Percentiles rank a stretch among this genome's conserved stretches.
These are phyloP conservation scores for Electrophaes corylata DNA, from an alignment of 2,888 invertebrate genomes.

Conservation along the genomic window DNA sequence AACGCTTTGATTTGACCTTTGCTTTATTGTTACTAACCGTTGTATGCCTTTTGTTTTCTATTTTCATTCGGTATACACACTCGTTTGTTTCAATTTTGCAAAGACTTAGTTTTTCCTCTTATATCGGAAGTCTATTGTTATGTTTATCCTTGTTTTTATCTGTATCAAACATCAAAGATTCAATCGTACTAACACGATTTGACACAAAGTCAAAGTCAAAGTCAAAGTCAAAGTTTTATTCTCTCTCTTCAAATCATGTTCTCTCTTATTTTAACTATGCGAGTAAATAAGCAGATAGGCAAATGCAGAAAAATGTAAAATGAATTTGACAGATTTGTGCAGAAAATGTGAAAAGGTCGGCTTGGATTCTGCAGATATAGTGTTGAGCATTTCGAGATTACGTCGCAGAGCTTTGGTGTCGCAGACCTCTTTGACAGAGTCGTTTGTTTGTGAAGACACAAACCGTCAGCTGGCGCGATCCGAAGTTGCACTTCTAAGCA, in stretches of 20 bases:
- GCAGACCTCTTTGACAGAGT: constrained; percentile 40
- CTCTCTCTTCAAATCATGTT: too few relatives aligned
- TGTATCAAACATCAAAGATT: constrained; percentile 12
- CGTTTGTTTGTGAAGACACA: constrained; percentile 53
- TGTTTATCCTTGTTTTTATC: constrained; percentile 6
- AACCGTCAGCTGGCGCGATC: constrained; percentile 54
- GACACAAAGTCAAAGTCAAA: background rate
- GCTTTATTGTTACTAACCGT: too few relatives aligned
- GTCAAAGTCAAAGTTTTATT: too few relatives aligned
- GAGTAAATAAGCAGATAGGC: constrained; percentile 13
- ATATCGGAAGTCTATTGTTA: constrained; percentile 5
- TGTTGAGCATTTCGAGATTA: constrained; percentile 35
- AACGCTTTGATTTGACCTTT: too few relatives aligned
- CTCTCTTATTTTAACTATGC: too few relatives aligned
- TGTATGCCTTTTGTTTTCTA: background rate
- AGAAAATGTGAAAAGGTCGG: constrained; percentile 15
- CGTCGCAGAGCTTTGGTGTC: constrained; percentile 28
- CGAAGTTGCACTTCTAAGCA: constrained; percentile 46
- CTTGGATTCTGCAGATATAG: constrained; percentile 15
- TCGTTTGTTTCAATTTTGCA: background rate
- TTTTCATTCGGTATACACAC: background rate
- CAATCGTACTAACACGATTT: constrained; percentile 10
- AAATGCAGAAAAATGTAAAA: constrained; percentile 16
- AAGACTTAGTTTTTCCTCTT: background rate
- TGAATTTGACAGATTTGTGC: constrained; percentile 18